Evolutionary conservation across 2,113 vertebrate species (phyloP), one percentile per base, ranked within the genome.

Genomic region (Archocentrus centrarchus): DNA sequence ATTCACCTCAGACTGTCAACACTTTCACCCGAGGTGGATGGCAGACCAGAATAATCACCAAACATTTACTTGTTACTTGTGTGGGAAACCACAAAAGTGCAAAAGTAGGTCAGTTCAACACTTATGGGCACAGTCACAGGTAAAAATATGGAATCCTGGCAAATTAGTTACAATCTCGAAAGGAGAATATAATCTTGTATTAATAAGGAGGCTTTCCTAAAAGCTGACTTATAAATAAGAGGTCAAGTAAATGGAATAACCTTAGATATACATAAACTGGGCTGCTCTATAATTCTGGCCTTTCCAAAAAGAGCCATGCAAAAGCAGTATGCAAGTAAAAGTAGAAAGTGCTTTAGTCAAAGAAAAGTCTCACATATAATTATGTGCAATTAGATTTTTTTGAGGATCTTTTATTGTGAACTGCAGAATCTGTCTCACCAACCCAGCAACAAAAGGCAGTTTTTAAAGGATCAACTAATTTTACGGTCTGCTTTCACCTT

Each of bases 401-500:
- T 11, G 22, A 57, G 30, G 11, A 73, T 66, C 39, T 73, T 73
- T 24, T 30, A 50, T 30, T 20, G 2, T 77, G 39, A 63, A 82
- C 68, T 44, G 11, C 11, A 22, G n/a, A n/a, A 44, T 58, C 47
- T 55, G 58, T 35, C 14, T 79, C 68, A 73, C 9, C 55, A 59
- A 59, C 9, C 39, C 73, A 18, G 32, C 35, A 41, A 32, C 47
- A 55, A 55, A 59, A 76, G 73, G 22, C 53, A 76, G n/a, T 57
- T 59, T 76, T 59, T n/a, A 76, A 24, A 59, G 73, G 68, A 53
- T 55, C 47, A 73, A 55, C 47, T 55, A 14, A 73, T 73, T 73
- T 73, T 73, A 73, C 18, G 27, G 68, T 73, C 68, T 73, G 27
- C 68, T 73, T 39, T 76, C 53, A 58, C 55, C 55, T 76, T 76